Percentiles rank a stretch among this genome's conserved stretches.
Conservation (phyloP, 1,140 invertebrate genomes). For the Drosophila pseudoobscura region DNA sequence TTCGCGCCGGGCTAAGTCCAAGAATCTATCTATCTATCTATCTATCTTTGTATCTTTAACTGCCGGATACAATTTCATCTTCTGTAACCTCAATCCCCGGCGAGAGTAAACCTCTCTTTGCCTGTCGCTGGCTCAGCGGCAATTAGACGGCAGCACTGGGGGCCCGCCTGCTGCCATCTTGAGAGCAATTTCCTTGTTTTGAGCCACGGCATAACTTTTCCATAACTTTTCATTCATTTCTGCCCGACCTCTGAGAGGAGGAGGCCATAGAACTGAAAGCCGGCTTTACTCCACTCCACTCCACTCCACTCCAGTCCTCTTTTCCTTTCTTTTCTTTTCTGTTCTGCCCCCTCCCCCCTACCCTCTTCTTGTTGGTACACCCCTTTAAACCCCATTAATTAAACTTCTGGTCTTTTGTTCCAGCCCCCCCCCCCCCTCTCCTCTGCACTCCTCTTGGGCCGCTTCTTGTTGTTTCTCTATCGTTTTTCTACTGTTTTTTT, state of each 20-base stretch:
- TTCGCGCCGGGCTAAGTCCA: no score
- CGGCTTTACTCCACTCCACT: slow-evolving; percentile 1
- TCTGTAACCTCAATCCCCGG: slow-evolving; percentile 8
- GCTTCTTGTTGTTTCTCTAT: slow-evolving; percentile 28
- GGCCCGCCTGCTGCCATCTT: slow-evolving; percentile 2
- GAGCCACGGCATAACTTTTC: slow-evolving; percentile 20
- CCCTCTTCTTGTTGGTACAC: no score
- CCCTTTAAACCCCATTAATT: slow-evolving; percentile 60
- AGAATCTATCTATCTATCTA: slow-evolving; percentile 5
- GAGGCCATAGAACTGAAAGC: no score
- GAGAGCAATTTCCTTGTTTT: slow-evolving; percentile 42
- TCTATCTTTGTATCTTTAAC: slow-evolving; percentile 18
- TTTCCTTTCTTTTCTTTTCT: neutral
- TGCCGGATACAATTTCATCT: slow-evolving; percentile 28
- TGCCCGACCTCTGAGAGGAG: slow-evolving; percentile 16
- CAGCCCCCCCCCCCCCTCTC: slow-evolving; percentile 15
- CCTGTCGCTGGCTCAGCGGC: neutral
- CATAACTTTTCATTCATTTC: slow-evolving; percentile 43
- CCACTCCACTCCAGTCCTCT: neutral
- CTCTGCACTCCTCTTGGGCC: slow-evolving; percentile 3
- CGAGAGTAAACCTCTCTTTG: neutral
- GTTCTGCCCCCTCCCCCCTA: no score
- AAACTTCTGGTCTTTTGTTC: slow-evolving; percentile 74
- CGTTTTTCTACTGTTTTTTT: slow-evolving; percentile 31
- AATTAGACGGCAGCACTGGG: slow-evolving; percentile 23